These are phyloP conservation scores for Manis pentadactyla DNA, from an alignment of 2,797 vertebrate genomes.

Conservation along the genomic window DNA sequence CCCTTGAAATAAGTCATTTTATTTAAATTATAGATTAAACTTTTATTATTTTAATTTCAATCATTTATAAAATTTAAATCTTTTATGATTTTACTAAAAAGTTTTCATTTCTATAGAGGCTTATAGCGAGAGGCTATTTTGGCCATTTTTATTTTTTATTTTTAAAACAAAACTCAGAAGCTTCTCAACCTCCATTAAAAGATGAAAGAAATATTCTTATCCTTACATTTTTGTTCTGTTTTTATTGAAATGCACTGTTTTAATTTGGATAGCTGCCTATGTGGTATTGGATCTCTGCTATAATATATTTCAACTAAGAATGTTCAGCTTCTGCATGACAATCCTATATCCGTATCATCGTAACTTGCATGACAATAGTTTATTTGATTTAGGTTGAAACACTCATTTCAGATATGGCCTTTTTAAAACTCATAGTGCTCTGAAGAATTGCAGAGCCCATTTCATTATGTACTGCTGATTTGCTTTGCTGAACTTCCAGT, in stretches of 20 bases:
- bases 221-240: background rate
- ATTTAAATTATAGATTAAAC: background rate
- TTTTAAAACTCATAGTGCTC: conserved; percentile 4
- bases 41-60: background rate
- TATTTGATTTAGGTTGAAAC: conserved; percentile 1
- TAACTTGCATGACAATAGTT: background rate
- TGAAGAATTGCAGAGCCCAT: background rate
- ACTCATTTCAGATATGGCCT: background rate
- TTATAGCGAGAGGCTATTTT: background rate
- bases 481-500: background rate
- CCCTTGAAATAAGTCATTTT: background rate
- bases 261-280: background rate
- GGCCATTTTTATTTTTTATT: background rate
- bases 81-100: background rate
- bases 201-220: background rate
- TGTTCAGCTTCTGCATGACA: background rate
- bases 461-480: background rate
- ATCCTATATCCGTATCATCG: background rate
- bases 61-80: background rate
- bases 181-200: background rate
- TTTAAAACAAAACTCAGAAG: background rate
- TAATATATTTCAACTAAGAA: background rate
- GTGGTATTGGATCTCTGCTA: background rate
- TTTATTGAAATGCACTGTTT: background rate
- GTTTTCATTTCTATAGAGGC: background rate